Evolutionary conservation across 2,888 invertebrate genomes (phyloP), one percentile per base, ranked within the genome.

Genomic region (Macrophya alboannulata): DNA sequence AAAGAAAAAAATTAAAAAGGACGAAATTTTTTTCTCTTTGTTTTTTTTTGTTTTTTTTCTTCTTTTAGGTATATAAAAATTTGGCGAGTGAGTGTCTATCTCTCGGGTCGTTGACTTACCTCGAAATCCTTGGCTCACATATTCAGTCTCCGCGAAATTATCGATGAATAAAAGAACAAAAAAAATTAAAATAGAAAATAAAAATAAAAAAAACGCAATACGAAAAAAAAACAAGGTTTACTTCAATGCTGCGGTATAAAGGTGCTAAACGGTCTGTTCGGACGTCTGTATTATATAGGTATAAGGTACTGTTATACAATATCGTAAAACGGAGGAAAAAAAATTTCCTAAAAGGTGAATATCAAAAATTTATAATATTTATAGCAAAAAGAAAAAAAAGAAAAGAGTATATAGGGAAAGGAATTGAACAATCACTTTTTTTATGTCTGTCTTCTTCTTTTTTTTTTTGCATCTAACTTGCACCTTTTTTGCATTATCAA

Each of bases 101-200:
- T 43, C 21, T 21, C 15, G 12, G 81, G 81, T 81, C 81, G 62
- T 62, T 81, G 81, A 81, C 81, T 81, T 31, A 17, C 4, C 45
- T 10, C 17, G 40, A 65, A 45, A 79, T 77, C 85, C 85, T 85
- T 85, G 85, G 85, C 85, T 85, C 77, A 79, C 62, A 85, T 85
- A 65, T 17, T 77, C 76, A 25, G n/a, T 76, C 55, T 51, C 77
- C 55, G 79, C 21, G 76, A 81, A 62, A 77, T 48, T 74, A 77
- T 48, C 45, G 21, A 9, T 45, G 5, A 43, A 74, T 12, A 15
- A 15, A 17, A 12, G 45, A 10, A 8, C 15, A 77, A 51, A 51
- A 55, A 15, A 74, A 74, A 74, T 17, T n/a, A 74, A 8, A 72
- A 72, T 1, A 31, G 25, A 51, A 51, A 37, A 51, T 25, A 25